Conservation (phyloP, 2,888 invertebrate species). For the Parapristionchus giblindavisi region DNA sequence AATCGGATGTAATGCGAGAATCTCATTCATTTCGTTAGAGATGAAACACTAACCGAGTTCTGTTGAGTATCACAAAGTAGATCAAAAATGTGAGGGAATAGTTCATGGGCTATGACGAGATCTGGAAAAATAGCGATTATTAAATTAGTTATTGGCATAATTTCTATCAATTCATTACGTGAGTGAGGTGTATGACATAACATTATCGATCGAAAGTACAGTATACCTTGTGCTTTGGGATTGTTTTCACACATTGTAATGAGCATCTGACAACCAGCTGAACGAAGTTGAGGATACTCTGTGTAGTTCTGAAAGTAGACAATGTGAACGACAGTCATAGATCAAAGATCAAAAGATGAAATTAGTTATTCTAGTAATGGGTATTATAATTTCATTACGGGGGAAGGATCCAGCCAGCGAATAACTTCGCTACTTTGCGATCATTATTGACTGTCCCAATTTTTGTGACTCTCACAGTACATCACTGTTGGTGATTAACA, state of each 20-base stretch:
- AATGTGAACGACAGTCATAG: neutral
- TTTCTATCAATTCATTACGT: no score
- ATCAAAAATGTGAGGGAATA: slow-evolving; percentile 36
- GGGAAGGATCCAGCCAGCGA: no score
- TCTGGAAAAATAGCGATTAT: slow-evolving; percentile 10
- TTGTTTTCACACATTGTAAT: slow-evolving; percentile 38
- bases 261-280: slow-evolving; percentile 27
- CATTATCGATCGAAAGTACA: no score
- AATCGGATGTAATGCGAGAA: neutral
- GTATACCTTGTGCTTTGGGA: slow-evolving; percentile 23
- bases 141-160: no score
- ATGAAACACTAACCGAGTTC: slow-evolving; percentile 5
- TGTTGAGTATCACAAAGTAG: slow-evolving; percentile 25
- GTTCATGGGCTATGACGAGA: slow-evolving; percentile 29
- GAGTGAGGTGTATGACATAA: no score
- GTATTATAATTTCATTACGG: no score
- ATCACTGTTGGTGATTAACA: neutral
- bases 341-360: neutral
- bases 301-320: slow-evolving; percentile 19
- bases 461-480: no score
- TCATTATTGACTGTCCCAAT: no score
- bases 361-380: neutral
- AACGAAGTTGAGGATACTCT: slow-evolving; percentile 18
- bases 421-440: no score
- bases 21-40: neutral